Base-by-base conservation (phyloP, 1,140 invertebrate species). In the Ceratoteleas bidentatus region DNA sequence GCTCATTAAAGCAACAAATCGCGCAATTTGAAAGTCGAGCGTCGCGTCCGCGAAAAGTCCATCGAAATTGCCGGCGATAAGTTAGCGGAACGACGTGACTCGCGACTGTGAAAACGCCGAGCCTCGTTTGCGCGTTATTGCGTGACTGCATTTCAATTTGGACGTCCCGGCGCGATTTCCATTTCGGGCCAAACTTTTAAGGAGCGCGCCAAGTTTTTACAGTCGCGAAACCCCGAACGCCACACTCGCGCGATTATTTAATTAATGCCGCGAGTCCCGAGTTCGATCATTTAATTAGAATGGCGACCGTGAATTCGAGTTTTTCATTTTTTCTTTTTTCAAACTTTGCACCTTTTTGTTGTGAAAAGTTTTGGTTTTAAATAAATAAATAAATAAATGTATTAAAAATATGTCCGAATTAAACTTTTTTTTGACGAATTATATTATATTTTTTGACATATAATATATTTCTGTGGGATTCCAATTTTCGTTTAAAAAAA, bases 261-360 rank as follows among this genome's bases (percentile, higher is more conserved):
- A 85, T 85, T 84, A 85, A 81, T 69, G 77, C 76, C 65, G 56
- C 65, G 78, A 70, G 64, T 57, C 62, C 38, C 70, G 69, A 76
- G 78, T 81, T 85, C 77, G 76, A 84, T 86, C 76, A 86, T 85
- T 85, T 84, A 84, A 84, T 86, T 84, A 85, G 82, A 82, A 79
- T 61, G 74, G 62, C 61, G 81, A 74, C 77, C 75, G 75, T 36
- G 74, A 60, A 65, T 66, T 54, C 73, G 84, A 85, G 85, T 86
- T 81, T 73, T 84, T 86, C 68, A 85, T 84, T 81, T 61, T 52
- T 66, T n/a, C n/a, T n/a, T n/a, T 77, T 84, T 75, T 73, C 74
- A 43, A 36, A 24, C n/a, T 2, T 2, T 24, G 24, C 1, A 24
- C 24, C 24, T 24, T 24, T 24, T 24, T 24, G 24, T 24, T 4